A percentile compares a stretch with the other conserved stretches of the same genome.
Evolutionary conservation across 2,797 vertebrate genomes (phyloP).

Genomic region (Vultur gryphus): DNA sequence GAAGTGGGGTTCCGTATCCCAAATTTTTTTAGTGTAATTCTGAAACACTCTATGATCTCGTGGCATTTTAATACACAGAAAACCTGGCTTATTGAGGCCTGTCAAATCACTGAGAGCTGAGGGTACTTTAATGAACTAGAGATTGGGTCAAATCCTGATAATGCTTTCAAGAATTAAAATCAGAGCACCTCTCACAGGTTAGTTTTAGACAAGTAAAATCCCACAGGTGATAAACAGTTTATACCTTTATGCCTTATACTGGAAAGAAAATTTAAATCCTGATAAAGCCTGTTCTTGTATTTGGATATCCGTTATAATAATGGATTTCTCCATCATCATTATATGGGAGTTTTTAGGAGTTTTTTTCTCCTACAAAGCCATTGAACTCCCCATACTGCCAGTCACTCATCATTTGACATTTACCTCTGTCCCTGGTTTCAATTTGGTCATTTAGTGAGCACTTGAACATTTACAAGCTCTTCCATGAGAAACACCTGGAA

Average conservation of each 20-base stretch:
- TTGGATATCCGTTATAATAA: background rate
- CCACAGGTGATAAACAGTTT: background rate
- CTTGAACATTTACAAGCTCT: background rate
- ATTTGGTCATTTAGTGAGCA: background rate
- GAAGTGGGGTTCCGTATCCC: background rate
- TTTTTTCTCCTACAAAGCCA: background rate
- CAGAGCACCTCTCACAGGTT: background rate
- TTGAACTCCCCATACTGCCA: background rate
- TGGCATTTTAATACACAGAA: background rate
- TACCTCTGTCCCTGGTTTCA: background rate
- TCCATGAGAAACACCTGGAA: background rate
- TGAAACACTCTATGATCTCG: background rate
- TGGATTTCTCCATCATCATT: background rate
- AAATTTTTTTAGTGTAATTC: background rate
- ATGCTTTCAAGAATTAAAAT: background rate
- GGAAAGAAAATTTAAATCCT: background rate
- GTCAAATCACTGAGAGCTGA: background rate
- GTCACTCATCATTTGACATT: background rate
- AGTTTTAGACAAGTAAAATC: background rate
- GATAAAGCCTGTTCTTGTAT: background rate
- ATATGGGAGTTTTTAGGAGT: background rate
- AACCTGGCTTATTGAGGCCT: background rate
- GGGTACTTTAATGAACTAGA: background rate
- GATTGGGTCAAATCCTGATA: background rate
- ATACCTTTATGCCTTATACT: background rate